A percentile compares a stretch with the other conserved stretches of the same genome.
These are phyloP conservation scores for Prochilodus magdalenae DNA, from an alignment of 2,113 vertebrate species.

Conservation along the genomic window DNA sequence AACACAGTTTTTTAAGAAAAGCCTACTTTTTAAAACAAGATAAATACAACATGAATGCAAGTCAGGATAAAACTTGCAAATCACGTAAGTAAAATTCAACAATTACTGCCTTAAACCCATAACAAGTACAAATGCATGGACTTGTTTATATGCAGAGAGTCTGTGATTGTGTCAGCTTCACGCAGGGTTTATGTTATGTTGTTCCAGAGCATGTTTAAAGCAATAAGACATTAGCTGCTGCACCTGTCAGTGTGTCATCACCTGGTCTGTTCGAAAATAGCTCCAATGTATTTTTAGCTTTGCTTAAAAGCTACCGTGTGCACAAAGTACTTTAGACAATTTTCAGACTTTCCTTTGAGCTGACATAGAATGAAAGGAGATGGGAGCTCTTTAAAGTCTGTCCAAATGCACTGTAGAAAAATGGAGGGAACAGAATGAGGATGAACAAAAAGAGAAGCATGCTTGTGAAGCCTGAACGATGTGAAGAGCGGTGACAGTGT, in stretches of 20 bases:
- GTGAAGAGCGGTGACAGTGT: neutral
- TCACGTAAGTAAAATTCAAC: neutral
- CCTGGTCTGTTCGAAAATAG: slow-evolving; percentile 48
- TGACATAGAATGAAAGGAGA: slow-evolving; percentile 17
- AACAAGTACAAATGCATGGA: neutral
- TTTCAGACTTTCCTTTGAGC: slow-evolving; percentile 41
- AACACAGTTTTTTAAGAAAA: no score
- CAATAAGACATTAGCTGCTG: slow-evolving; percentile 31
- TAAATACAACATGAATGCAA: neutral
- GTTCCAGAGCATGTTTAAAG: slow-evolving; percentile 21
- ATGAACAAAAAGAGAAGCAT: slow-evolving; percentile 5
- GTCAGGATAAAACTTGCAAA: neutral
- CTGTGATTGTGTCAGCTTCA: slow-evolving; percentile 21
- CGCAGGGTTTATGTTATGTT: slow-evolving; percentile 1
- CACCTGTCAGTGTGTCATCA: slow-evolving; percentile 38
- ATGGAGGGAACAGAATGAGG: neutral
- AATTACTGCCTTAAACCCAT: neutral
- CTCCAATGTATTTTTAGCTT: slow-evolving; percentile 49
- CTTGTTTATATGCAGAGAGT: neutral
- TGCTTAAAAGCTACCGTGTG: slow-evolving; percentile 25
- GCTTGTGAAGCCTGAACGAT: slow-evolving; percentile 17
- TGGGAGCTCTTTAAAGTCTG: slow-evolving; percentile 27
- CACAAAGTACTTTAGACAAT: slow-evolving; percentile 51
- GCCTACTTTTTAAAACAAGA: neutral
- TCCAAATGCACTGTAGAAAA: neutral